These are phyloP conservation scores for Netelia melanura DNA, from an alignment of 2,888 invertebrate genomes.

Conservation along the genomic window DNA sequence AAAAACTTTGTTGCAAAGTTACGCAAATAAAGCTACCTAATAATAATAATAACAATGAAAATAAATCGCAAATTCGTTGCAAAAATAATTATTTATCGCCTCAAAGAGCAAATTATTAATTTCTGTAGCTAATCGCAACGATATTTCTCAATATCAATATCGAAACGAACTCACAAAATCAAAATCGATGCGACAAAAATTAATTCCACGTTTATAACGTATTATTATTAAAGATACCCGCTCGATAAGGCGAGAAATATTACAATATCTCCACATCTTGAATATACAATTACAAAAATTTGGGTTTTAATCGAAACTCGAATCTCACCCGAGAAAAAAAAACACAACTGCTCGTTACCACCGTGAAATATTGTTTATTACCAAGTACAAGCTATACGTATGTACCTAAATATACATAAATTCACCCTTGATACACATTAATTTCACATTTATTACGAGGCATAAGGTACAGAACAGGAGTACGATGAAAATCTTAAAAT, in stretches of 20 bases:
- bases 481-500: constrained; percentile 62
- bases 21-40: too few species aligned
- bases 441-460: constrained; percentile 51
- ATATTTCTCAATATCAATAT: too few species aligned
- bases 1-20: too few species aligned
- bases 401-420: neutral
- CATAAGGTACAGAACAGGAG: neutral
- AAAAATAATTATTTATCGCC: too few species aligned
- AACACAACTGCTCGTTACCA: neutral
- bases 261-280: too few species aligned
- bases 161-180: too few species aligned
- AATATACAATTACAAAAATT: neutral
- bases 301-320: constrained; percentile 3
- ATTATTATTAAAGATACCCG: neutral
- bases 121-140: too few species aligned
- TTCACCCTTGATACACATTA: constrained; percentile 43
- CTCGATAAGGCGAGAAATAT: neutral
- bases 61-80: too few species aligned
- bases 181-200: too few species aligned
- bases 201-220: too few species aligned
- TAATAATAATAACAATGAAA: too few species aligned
- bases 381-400: neutral
- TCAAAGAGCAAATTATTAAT: too few species aligned
- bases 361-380: constrained; percentile 23
- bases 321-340: neutral